Base-by-base conservation (phyloP, 1,140 invertebrate species). In the Anadara kagoshimensis region DNA sequence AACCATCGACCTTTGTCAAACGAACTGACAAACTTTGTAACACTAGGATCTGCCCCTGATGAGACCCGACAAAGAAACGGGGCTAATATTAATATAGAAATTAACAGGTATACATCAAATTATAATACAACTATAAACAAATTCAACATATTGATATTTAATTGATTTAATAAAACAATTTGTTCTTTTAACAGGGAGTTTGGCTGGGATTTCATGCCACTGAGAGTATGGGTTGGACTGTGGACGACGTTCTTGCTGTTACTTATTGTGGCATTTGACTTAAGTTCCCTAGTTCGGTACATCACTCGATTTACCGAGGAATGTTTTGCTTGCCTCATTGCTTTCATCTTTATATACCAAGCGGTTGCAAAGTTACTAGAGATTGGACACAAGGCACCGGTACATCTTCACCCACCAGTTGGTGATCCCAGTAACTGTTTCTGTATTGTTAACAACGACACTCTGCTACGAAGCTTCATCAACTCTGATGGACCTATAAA, bases 261-360 rank as follows among this genome's bases (percentile, higher is more conserved):
- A 11, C 91, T 96, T 43, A 92, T 99, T 78, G 96, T 98, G 29
- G 96, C 97, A 5, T 93, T 98, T 20, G 98, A 99, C 90, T 96
- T 97, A 0, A 98, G 96, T 88, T 96, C 97, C 64, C 92, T 99
- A 59, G 98, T 99, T 22, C 98, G 97, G 86, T 99, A 98, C 87
- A 99, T 99, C 69, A 99, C 98, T 7, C 93, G 98, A 26, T 99
- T 99, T 89, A 99, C 98, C 0, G 98, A 99, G 91, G 98, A 99
- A 91, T 98, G 98, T 87, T 99, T 99, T 89, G 98, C 98, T 26
- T 97, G 96, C 2, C 91, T 99, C 10, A 99, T 99, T 84, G 97
- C 98, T 2, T 94, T 99, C 79, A 99, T 99, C 85, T 99, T 99
- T 89, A 98, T 99, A 86, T 97, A 96, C 88, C 98, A 99, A 92